Evolutionary conservation across 2,888 invertebrate species (phyloP).

Genomic region (Hirtodrosophila alboralis): DNA sequence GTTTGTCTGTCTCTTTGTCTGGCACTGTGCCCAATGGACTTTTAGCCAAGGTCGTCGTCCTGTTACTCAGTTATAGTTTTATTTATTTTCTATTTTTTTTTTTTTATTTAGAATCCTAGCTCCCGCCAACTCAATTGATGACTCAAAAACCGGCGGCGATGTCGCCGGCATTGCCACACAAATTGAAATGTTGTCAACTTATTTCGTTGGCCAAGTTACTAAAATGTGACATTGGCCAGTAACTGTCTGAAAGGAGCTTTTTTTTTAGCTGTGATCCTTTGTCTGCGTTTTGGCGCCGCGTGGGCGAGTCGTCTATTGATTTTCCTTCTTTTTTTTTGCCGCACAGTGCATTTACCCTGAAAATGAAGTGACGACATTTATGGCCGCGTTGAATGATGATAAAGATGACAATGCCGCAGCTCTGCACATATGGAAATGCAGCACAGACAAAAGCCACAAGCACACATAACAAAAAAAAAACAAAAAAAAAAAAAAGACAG

Average conservation of each 20-base stretch:
- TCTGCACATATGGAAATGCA: constrained; percentile 63
- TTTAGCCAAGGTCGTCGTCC: constrained; percentile 73
- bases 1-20: constrained; percentile 3
- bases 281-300: constrained; percentile 35
- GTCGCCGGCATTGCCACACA: constrained; percentile 9
- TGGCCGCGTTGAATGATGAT: constrained; percentile 44
- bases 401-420: constrained; percentile 39
- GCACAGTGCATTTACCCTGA: constrained; percentile 70
- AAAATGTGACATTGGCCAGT: constrained; percentile 18
- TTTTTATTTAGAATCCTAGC: too few species aligned
- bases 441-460: constrained; percentile 44
- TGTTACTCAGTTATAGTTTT: constrained; percentile 44
- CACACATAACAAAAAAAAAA: too few species aligned
- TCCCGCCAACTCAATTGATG: constrained; percentile 7
- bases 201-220: constrained; percentile 38
- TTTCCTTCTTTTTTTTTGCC: constrained; percentile 50
- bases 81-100: too few species aligned
- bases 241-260: constrained; percentile 22
- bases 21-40: constrained; percentile 33
- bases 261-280: constrained; percentile 53
- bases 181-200: constrained; percentile 43
- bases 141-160: constrained; percentile 26
- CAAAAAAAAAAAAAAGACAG: too few species aligned
- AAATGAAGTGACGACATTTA: constrained; percentile 46
- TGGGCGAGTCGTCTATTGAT: constrained; percentile 63